A percentile compares a stretch with the other conserved stretches of the same genome.
phyloP scores from a whole-genome alignment of 2,888 invertebrate species.

The Erebia palarica region DNA sequence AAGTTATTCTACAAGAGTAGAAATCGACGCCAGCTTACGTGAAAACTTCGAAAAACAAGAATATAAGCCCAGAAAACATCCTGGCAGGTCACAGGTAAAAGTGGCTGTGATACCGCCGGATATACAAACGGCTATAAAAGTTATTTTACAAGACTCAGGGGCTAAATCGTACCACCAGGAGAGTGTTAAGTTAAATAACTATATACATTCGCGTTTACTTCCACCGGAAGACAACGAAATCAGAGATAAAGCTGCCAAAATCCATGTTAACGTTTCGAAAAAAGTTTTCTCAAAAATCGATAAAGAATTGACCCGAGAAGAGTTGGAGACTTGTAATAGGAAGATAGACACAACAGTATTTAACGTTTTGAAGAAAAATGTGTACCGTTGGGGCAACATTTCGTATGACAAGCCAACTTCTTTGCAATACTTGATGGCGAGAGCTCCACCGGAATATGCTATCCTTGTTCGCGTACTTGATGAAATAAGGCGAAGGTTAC shows the following conservation, averaged over 20 bases:
- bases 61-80: conserved; percentile 87
- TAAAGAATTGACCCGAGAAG: conserved; percentile 55
- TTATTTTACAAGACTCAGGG: conserved; percentile 82
- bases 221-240: conserved; percentile 85
- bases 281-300: conserved; percentile 54
- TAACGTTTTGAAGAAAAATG: conserved; percentile 80
- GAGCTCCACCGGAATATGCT: conserved; percentile 90
- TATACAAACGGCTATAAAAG: conserved; percentile 81
- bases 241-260: conserved; percentile 65
- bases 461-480: conserved; percentile 86
- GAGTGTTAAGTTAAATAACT: conserved; percentile 79
- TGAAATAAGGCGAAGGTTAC: conserved; percentile 86
- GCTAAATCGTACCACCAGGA: conserved; percentile 80
- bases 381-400: conserved; percentile 89
- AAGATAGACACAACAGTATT: conserved; percentile 80
- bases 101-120: conserved; percentile 82
- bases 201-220: conserved; percentile 84
- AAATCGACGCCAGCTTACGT: conserved; percentile 76
- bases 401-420: conserved; percentile 85
- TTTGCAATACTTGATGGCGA: conserved; percentile 86
- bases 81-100: conserved; percentile 84
- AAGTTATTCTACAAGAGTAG: conserved; percentile 67
- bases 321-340: conserved; percentile 66
- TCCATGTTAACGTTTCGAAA: conserved; percentile 64
- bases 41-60: conserved; percentile 76